Base-by-base conservation (phyloP, 1,140 invertebrate genomes). In the Pollicipes pollicipes region DNA sequence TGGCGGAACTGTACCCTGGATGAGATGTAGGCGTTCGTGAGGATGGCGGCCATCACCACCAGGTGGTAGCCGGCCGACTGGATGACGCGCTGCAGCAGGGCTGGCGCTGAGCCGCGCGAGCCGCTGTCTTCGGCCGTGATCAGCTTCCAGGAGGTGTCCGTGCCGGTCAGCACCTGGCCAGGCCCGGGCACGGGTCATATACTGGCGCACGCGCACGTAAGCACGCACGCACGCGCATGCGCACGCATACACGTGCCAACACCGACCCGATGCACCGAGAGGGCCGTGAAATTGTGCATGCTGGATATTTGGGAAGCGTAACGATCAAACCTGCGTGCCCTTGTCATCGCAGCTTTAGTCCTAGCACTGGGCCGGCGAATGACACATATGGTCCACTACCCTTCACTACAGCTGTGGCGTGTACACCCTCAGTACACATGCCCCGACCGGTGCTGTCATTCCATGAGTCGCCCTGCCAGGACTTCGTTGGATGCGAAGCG, bases 1-100 rank as follows among this genome's bases (percentile, higher is more conserved):
- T 98, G 94, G 78, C 95, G 90, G 80, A 97, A 98, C 72, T 88
- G 87, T 85, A 99, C 92, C n/a, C 91, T 95, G 2, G 97, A 94
- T 16, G 94, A 95, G 13, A 95, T 91, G 45, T 97, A 87, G 17
- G 93, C 95, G 83, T 98, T 98, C 16, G 93, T 90, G 58, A 99
- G 81, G 64, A 99, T 96, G 0, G 96, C 88, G 6, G 89, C 84
- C 88, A 99, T 96, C 0, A 98, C 89, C 63, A 97, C 82, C 73
- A 97, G 87, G 8, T 97, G 89, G 80, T 86, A 87, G n/a, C 78
- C 78, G 68, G 95, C 94, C 17, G 92, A 96, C 45, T 91, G 86
- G n/a, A 98, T 82, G 72, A 98, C 87, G 72, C 86, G 85, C 77
- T 93, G 93, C 76, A 92, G 93, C 45, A 90, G 83, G 68, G 89